phyloP scores from a whole-genome alignment of 1,140 invertebrate species.

The Sitodiplosis mosellana region DNA sequence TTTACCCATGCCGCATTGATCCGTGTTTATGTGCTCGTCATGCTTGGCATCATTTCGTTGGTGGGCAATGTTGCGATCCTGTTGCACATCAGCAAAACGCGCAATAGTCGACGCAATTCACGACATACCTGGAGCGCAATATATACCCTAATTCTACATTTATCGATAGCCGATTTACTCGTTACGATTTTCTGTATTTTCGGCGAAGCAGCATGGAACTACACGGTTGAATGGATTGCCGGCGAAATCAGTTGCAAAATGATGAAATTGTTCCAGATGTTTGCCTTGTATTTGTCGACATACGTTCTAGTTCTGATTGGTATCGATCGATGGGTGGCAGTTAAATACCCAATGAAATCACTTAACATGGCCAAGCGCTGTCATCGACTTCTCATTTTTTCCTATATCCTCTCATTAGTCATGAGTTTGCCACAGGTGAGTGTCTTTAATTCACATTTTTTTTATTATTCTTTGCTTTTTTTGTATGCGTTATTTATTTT shows the following conservation, averaged over 20 bases:
- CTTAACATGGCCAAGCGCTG: constrained; percentile 45
- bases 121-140: constrained; percentile 46
- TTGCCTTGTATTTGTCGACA: constrained; percentile 64
- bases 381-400: constrained; percentile 36
- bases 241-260: constrained; percentile 60
- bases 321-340: constrained; percentile 59
- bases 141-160: constrained; percentile 56
- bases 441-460: constrained; percentile 8
- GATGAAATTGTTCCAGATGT: constrained; percentile 67
- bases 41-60: constrained; percentile 50
- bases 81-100: constrained; percentile 45
- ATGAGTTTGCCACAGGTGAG: constrained; percentile 68
- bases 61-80: constrained; percentile 56
- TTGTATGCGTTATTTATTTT: neutral
- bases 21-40: constrained; percentile 39
- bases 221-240: constrained; percentile 60
- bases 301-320: constrained; percentile 67
- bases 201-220: constrained; percentile 60
- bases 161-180: constrained; percentile 54
- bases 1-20: constrained; percentile 35
- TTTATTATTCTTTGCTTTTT: neutral
- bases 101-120: constrained; percentile 27
- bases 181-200: constrained; percentile 64
- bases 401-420: constrained; percentile 48
- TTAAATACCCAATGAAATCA: constrained; percentile 58